Conservation (phyloP, 2,888 invertebrate genomes). For the Cephus sareptanus region DNA sequence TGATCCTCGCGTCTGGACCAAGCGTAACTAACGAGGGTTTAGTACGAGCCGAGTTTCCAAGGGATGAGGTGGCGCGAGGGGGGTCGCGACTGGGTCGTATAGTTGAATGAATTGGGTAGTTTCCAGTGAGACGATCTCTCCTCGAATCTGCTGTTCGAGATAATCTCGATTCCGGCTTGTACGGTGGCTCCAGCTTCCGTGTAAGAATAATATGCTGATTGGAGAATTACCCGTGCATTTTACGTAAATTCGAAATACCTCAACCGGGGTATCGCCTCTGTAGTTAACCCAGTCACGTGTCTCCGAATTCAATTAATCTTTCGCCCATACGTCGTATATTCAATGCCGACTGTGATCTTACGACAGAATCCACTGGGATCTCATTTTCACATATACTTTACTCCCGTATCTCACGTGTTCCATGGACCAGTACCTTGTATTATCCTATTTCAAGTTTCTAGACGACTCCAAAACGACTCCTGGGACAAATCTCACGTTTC, state of each 20-base stretch:
- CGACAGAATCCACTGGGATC: neutral
- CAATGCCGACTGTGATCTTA: neutral
- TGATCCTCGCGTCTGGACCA: neutral
- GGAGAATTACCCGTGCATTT: neutral
- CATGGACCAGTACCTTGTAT: neutral
- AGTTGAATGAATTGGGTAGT: neutral
- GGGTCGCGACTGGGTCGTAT: neutral
- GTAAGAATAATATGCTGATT: neutral
- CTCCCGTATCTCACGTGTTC: neutral
- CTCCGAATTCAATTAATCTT: neutral
- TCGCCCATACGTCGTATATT: neutral
- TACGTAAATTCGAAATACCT: neutral
- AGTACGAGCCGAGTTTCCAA: neutral
- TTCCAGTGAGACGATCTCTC: neutral
- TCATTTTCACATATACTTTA: neutral
- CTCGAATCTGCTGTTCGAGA: neutral
- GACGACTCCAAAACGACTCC: neutral
- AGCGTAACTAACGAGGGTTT: neutral
- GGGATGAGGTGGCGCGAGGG: neutral
- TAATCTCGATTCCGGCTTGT: neutral
- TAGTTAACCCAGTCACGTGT: neutral
- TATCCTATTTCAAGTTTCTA: neutral
- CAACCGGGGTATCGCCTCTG: neutral
- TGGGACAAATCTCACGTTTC: constrained; percentile 32
- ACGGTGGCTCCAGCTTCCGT: neutral